These are phyloP conservation scores for Sanderia malayensis DNA, from an alignment of 30 jellyfish, hydroid and myxozoan species.

Conservation along the genomic window DNA sequence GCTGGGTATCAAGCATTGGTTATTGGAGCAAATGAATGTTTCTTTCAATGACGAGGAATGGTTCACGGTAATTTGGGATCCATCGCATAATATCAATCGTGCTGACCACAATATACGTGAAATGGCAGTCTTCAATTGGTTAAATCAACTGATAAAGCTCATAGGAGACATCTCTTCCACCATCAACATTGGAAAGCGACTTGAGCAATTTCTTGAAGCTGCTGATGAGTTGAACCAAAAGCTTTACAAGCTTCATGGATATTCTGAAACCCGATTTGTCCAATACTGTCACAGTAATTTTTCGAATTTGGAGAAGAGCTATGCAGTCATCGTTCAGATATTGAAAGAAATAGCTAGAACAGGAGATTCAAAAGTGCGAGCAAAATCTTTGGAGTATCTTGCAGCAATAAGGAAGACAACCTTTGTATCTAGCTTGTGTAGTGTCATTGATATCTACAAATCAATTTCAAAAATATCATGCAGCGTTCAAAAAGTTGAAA, in stretches of 20 bases:
- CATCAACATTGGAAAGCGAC: conserved; percentile 27
- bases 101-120: conserved; percentile 42
- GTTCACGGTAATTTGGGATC: conserved; percentile 14
- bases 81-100: conserved; percentile 19
- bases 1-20: no score
- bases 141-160: neutral
- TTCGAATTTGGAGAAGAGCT: conserved; percentile 38
- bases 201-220: conserved; percentile 42
- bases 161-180: conserved; percentile 28
- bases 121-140: conserved; percentile 36
- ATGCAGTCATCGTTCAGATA: conserved; percentile 31
- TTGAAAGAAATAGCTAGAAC: conserved; percentile 15
- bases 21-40: no score
- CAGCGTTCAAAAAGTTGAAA: conserved; percentile 37
- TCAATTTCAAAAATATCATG: conserved; percentile 32
- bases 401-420: neutral
- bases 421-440: conserved; percentile 30
- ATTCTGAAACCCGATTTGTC: conserved; percentile 39
- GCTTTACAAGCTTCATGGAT: conserved; percentile 30
- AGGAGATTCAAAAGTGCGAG: conserved; percentile 19
- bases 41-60: neutral
- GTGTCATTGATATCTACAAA: conserved; percentile 34
- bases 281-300: conserved; percentile 29
- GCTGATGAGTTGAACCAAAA: conserved; percentile 32
- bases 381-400: conserved; percentile 16